Percentiles rank a stretch among this genome's conserved stretches.
Evolutionary conservation across 2,888 invertebrate genomes (phyloP).

Genomic region (Schrankia costaestrigalis): DNA sequence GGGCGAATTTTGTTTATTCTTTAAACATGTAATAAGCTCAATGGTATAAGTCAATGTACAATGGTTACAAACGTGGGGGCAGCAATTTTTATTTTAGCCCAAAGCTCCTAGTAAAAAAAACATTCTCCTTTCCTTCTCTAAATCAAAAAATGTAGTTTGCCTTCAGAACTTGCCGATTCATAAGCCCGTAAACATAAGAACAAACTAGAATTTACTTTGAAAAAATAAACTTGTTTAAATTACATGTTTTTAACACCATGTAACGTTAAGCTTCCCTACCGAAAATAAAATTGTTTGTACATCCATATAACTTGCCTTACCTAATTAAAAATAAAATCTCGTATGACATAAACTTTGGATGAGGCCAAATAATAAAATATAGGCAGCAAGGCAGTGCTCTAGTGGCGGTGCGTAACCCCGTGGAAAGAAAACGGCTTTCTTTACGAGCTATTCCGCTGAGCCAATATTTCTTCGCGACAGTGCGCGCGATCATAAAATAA

Average conservation of each 20-base stretch:
- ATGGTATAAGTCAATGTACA: too few relatives aligned
- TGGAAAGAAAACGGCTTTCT: slow-evolving; percentile 75
- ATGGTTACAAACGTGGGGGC: too few relatives aligned
- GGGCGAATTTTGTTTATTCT: too few relatives aligned
- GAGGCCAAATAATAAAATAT: slow-evolving; percentile 60
- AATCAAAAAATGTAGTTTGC: too few relatives aligned
- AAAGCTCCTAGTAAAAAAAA: too few relatives aligned
- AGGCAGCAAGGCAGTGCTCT: slow-evolving; percentile 53
- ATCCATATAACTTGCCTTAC: slow-evolving; percentile 6
- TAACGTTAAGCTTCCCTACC: not conserved
- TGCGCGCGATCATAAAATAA: slow-evolving; percentile 80
- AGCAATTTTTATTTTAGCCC: too few relatives aligned
- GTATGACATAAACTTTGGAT: slow-evolving; percentile 43
- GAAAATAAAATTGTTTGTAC: slow-evolving; percentile 6
- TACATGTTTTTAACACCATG: not conserved
- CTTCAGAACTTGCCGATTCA: too few relatives aligned
- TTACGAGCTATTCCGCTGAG: slow-evolving; percentile 80
- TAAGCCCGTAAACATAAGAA: too few relatives aligned
- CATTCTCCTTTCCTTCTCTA: too few relatives aligned
- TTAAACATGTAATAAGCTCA: too few relatives aligned
- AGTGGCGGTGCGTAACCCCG: slow-evolving; percentile 75
- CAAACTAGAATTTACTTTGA: too few relatives aligned
- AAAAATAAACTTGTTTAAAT: too few relatives aligned
- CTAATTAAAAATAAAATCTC: slow-evolving; percentile 37
- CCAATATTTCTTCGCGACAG: slow-evolving; percentile 81